Evolutionary conservation across 2,888 invertebrate genomes (phyloP).

Genomic region (Schrankia costaestrigalis): DNA sequence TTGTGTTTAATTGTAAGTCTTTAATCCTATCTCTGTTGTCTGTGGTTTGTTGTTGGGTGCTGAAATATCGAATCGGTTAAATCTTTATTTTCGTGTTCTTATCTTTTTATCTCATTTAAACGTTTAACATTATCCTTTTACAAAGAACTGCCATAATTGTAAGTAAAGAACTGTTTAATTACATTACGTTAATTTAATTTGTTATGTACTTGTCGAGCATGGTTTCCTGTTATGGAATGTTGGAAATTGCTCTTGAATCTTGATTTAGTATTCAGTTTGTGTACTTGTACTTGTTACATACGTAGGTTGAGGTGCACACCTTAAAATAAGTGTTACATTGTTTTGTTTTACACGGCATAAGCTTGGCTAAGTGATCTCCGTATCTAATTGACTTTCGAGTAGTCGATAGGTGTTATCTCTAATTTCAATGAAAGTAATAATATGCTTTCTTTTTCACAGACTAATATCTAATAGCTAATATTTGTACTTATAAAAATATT

Average conservation of each 20-base stretch:
- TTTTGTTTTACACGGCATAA: slow-evolving; percentile 35
- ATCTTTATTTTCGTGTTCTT: too few species aligned
- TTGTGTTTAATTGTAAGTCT: too few species aligned
- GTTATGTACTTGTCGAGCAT: slow-evolving; percentile 39
- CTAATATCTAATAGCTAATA: slow-evolving; percentile 4
- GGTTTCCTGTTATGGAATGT: slow-evolving; percentile 58
- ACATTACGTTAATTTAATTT: slow-evolving; percentile 58
- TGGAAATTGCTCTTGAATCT: slow-evolving; percentile 48
- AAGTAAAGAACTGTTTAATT: slow-evolving; percentile 24
- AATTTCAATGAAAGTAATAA: slow-evolving; percentile 43
- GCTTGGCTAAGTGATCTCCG: slow-evolving; percentile 29
- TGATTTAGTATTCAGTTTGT: slow-evolving; percentile 62
- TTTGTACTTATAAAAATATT: slow-evolving; percentile 17
- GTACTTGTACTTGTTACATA: slow-evolving; percentile 48
- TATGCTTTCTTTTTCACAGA: slow-evolving; percentile 40
- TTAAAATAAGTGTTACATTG: slow-evolving; percentile 39
- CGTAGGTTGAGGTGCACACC: slow-evolving; percentile 39
- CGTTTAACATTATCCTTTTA: too few species aligned
- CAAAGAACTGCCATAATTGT: too few species aligned
- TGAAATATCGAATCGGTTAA: too few species aligned
- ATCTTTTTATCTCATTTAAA: too few species aligned
- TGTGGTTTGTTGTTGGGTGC: too few species aligned
- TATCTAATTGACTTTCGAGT: slow-evolving; percentile 32
- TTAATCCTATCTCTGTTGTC: too few species aligned
- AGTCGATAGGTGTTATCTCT: slow-evolving; percentile 37